Base-by-base conservation (phyloP, 1,140 invertebrate species). In the Neodiprion virginianus region DNA sequence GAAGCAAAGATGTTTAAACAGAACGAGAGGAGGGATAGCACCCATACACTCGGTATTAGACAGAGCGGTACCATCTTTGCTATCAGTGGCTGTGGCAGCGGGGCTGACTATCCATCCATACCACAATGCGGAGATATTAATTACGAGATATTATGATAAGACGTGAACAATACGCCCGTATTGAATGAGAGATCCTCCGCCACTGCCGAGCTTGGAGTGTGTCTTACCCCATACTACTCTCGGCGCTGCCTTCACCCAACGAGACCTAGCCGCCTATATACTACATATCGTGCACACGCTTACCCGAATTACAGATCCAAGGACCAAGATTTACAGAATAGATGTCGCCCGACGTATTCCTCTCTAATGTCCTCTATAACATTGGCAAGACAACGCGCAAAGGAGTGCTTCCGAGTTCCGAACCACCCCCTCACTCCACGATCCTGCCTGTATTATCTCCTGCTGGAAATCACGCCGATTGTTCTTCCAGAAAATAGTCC, bases 131-230 rank as follows among this genome's bases (percentile, higher is more conserved):
- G 84, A 83, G 87, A 88, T 88, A 88, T 88, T 88, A 88, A 88
- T 88, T 88, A 88, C 86, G 86, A 88, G 87, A 88, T 88, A 88
- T 88, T 88, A 88, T 84, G 87, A 88, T 88, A 88, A 88, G 87
- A 85, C 80, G 78, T 70, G 86, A 88, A 88, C 87, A 88, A 88
- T 88, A 87, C 86, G 73, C 87, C 87, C 87, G 83, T 88, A 88
- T 88, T 88, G 87, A 88, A 88, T 88, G 82, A 86, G 82, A 84
- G 83, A 86, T 83, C 81, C 84, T 87, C 80, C 83, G 74, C 75
- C 72, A 75, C 72, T 78, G 75, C 69, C 48, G 71, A 65, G 74
- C 48, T 10, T 77, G 75, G 70, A 81, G 80, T 75, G 80, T 81
- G 80, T 81, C 80, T 81, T 81, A 79, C 80, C 75, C 69, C 74